Evolutionary conservation across 2,888 invertebrate genomes (phyloP), one percentile per base, ranked within the genome.

Genomic region (Megalurothrips usitatus): DNA sequence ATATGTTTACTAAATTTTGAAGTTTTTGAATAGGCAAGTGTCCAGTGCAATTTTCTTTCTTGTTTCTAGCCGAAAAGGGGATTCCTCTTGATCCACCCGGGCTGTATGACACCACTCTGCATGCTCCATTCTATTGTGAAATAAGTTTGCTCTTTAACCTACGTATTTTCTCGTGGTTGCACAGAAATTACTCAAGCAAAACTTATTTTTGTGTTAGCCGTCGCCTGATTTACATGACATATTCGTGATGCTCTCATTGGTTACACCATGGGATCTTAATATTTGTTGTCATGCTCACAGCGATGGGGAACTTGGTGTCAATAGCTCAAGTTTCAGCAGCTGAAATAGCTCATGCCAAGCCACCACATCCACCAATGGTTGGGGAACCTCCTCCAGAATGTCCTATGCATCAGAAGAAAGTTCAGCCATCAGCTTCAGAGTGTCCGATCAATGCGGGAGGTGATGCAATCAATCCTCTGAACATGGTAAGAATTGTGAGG

Each of bases 381-480:
- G 78, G 78, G 3, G 81, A 79, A 2, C 48, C 78, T 63, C 93
- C 94, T n/a, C 91, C 92, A 80, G 95, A 94, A 89, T 96, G 96
- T 87, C 96, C 96, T 0, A 94, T 96, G 94, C 95, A 95, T 85
- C 91, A 92, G 83, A 90, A 92, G 85, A 81, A 79, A 68, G 79
- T 43, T 19, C 68, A 79, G 10, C 82, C 85, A 43, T 28, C 79
- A 75, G 28, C 81, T 84, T 90, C 91, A 0, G 94, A 94, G 86
- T 96, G 96, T 85, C 95, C 96, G 0, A 91, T 95, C 83, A 8
- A 92, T 83, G 90, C 89, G 81, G 87, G 86, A 6, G 85, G 84
- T 11, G 88, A 88, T 83, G 94, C 94, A 84, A 90, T 96, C 43
- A 94, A 95, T 88, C 96, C 96, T 0, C 88, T 92, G 82, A 96